Conservation (phyloP, 2,888 invertebrate genomes). For the Hofmannophila pseudospretella region DNA sequence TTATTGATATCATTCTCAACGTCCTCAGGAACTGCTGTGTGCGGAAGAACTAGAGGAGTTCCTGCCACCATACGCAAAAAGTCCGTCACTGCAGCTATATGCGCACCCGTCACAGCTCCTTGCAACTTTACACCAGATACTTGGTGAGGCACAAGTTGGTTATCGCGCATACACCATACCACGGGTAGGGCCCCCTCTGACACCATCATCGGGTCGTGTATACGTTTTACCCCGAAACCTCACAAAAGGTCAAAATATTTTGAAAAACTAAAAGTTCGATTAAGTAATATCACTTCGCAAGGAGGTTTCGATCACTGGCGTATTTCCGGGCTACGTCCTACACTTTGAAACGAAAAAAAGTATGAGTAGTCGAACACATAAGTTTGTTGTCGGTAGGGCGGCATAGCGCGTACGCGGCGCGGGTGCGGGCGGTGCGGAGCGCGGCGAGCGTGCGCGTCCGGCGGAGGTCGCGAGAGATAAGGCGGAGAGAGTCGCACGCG, state of each 20-base stretch:
- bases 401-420: conserved; percentile 64
- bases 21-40: conserved; percentile 57
- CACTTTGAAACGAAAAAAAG: conserved; percentile 53
- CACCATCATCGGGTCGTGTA: conserved; percentile 73
- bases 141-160: conserved; percentile 82
- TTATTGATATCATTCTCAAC: conserved; percentile 63
- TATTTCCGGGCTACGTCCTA: conserved; percentile 55
- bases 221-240: conserved; percentile 12
- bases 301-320: conserved; percentile 38
- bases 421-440: conserved; percentile 45
- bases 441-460: conserved; percentile 69
- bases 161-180: conserved; percentile 83
- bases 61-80: conserved; percentile 81
- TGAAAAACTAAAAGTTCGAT: conserved; percentile 2
- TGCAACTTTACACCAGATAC: conserved; percentile 82
- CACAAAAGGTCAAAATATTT: conserved; percentile 1
- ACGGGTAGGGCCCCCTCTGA: conserved; percentile 80
- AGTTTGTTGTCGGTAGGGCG: conserved; percentile 50
- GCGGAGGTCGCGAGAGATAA: conserved; percentile 78
- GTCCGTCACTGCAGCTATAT: conserved; percentile 81
- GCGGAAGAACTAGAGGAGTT: conserved; percentile 79
- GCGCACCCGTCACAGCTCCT: conserved; percentile 81
- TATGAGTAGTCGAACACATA: conserved; percentile 46
- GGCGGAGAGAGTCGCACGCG: conserved; percentile 74
- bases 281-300: background rate